Base-by-base conservation (phyloP, 2,113 vertebrate species). In the Sylvietta virens region DNA sequence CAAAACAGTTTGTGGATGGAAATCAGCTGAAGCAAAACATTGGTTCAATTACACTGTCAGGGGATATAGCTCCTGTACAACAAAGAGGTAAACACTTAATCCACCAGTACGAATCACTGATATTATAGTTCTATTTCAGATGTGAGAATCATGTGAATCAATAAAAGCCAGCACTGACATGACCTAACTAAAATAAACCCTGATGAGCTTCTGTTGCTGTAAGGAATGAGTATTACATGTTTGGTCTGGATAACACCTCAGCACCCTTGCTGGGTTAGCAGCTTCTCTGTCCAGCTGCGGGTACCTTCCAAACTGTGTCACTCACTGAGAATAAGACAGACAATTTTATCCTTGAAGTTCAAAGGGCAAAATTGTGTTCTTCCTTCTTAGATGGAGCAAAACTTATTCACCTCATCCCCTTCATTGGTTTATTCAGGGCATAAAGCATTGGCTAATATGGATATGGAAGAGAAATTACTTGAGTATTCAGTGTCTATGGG, bases 11-110 rank as follows among this genome's bases (percentile, higher is more conserved):
- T 95, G 94, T 88, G 96, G 94, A 97, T 97, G 91, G 93, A 96
- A 97, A 95, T 96, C 90, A 97, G 86, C 89, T 90, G 95, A 94
- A 96, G 92, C 74, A 86, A 97, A 97, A 94, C 91, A 73, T 56
- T 88, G 73, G 91, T 88, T 91, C 92, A 69, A 80, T 94, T 86
- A 87, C 83, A 83, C 58, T 94, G 72, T 72, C 87, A 92, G 87
- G 48, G 85, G 61, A 81, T 42, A 91, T 48, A 92, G 92, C 81
- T 61, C 70, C 84, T 88, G 85, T 90, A 92, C 81, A 37, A 84
- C 50, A 53, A 81, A 86, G 82, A 47, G 61, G 88, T 97, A 97
- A 96, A 91, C 86, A 93, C 80, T 66, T 65, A 84, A 84, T 56
- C 24, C 47, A 61, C 80, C 71, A 51, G 85, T 27, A 44, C 3